These are phyloP conservation scores for Trypoxylon attenuatum DNA, from an alignment of 2,888 invertebrate species.

Conservation along the genomic window DNA sequence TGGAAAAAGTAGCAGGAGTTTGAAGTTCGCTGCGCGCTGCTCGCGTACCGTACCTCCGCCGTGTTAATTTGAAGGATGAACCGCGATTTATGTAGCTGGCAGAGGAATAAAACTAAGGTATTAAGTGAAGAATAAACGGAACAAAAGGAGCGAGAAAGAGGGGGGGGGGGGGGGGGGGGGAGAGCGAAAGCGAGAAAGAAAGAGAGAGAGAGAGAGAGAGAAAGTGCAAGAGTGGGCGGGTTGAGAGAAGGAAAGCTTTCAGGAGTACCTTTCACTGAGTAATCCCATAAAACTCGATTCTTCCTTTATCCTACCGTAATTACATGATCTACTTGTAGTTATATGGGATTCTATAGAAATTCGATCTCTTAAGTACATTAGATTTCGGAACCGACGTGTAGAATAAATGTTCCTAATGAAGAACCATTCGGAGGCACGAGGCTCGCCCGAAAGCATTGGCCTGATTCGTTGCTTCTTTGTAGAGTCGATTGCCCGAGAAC, in stretches of 20 bases:
- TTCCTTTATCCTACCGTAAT: neutral
- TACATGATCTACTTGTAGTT: neutral
- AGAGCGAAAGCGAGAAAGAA: no score
- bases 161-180: no score
- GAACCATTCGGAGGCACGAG: neutral
- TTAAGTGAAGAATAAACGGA: neutral
- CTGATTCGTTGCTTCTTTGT: neutral
- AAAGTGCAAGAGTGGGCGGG: no score
- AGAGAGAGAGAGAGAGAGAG: no score
- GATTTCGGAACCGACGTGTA: neutral
- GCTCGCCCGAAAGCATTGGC: neutral
- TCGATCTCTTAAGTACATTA: neutral
- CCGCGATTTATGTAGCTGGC: neutral
- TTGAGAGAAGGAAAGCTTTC: conserved; percentile 12
- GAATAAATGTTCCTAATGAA: neutral
- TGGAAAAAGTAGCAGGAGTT: neutral
- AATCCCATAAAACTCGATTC: neutral
- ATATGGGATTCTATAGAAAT: neutral
- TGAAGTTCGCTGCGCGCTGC: neutral
- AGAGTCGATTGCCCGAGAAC: neutral
- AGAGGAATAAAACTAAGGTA: neutral
- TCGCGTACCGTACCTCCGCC: neutral
- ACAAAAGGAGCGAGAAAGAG: neutral
- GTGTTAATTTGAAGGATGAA: neutral
- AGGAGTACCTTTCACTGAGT: conserved; percentile 7